A percentile compares a stretch with the other conserved stretches of the same genome.
These are phyloP conservation scores for Montipora efflorescens DNA, from an alignment of 64 coral and sea anemone genomes.

Conservation along the genomic window DNA sequence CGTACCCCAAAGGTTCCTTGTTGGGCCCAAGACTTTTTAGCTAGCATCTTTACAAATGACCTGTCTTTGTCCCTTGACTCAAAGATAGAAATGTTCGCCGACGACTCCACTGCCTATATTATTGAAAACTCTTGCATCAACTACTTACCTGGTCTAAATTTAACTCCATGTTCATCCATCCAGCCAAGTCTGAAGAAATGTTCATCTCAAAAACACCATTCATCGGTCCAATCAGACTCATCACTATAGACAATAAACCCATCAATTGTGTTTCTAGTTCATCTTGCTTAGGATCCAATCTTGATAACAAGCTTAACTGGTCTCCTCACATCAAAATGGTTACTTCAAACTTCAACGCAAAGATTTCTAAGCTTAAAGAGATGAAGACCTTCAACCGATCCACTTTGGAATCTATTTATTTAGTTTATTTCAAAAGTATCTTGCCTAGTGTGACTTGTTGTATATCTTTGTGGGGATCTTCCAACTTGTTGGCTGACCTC, in stretches of 20 bases:
- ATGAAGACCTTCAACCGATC: slow-evolving; percentile 20
- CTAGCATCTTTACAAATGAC: slow-evolving; percentile 45
- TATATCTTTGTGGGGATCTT: slow-evolving; percentile 34
- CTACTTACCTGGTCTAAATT: not conserved
- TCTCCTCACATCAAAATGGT: not conserved
- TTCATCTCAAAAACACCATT: not conserved
- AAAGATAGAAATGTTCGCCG: slow-evolving; percentile 29
- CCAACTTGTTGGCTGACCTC: not conserved
- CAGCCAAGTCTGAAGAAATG: not conserved
- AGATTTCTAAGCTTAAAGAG: too few species aligned
- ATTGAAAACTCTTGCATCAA: slow-evolving; percentile 1
- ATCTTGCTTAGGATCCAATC: not conserved
- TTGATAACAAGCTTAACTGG: slow-evolving; percentile 41
- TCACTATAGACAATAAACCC: not conserved
- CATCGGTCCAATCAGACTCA: not conserved
- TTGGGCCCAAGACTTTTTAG: slow-evolving; percentile 29
- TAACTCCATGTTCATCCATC: slow-evolving; percentile 10
- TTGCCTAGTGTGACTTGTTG: slow-evolving; percentile 19
- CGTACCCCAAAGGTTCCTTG: slow-evolving; percentile 19
- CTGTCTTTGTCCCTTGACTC: slow-evolving; percentile 1
- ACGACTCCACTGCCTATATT: slow-evolving; percentile 40
- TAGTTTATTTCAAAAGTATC: not conserved
- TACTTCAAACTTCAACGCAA: not conserved
- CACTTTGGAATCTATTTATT: slow-evolving; percentile 40
- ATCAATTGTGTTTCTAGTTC: slow-evolving; percentile 1